phyloP scores from a whole-genome alignment of 2,797 vertebrate species.

The Crossoptilon crossoptilon region DNA sequence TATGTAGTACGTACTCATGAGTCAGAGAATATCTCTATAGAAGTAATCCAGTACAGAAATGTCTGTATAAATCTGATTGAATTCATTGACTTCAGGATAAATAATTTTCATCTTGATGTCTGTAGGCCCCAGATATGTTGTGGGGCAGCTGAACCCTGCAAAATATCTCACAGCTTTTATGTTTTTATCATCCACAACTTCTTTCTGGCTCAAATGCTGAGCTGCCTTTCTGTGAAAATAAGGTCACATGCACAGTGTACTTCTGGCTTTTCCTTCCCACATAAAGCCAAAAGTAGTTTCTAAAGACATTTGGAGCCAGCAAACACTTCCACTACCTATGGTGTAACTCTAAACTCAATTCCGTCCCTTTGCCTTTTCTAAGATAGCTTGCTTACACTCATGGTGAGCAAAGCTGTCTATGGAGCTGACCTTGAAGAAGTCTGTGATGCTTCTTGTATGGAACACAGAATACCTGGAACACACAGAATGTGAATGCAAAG shows the following conservation, averaged over 20 bases:
- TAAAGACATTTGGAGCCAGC: not conserved
- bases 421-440: not conserved
- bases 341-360: not conserved
- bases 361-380: not conserved
- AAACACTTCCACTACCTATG: not conserved
- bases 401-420: not conserved
- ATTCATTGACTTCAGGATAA: not conserved
- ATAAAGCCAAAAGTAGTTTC: not conserved
- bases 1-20: not conserved
- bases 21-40: not conserved
- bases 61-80: not conserved
- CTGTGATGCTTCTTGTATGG: not conserved
- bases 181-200: not conserved
- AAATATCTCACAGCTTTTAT: not conserved
- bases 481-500: not conserved
- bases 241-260: not conserved
- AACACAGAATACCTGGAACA: not conserved
- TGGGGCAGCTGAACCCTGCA: not conserved
- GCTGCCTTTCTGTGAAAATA: not conserved
- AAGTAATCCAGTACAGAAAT: not conserved
- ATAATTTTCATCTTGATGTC: not conserved
- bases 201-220: not conserved
- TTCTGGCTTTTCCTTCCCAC: not conserved
- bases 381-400: not conserved
- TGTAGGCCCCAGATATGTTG: not conserved